Evolutionary conservation across 2,113 vertebrate species (phyloP).

Genomic region (Proterorhinus semilunaris): DNA sequence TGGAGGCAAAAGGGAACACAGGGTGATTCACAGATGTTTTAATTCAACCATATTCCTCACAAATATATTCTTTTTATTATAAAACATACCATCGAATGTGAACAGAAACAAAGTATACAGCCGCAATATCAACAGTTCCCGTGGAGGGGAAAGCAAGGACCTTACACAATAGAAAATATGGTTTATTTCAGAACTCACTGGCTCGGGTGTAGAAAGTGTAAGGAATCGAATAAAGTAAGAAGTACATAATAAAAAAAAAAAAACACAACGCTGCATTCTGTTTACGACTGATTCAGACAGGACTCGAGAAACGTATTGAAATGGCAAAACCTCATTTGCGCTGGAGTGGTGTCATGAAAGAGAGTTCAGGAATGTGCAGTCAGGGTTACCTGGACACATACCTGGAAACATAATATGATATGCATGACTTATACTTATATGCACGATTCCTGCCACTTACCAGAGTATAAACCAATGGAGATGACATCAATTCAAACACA

Average conservation of each 20-base stretch:
- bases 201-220: constrained; percentile 54
- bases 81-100: constrained; percentile 73
- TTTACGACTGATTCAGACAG: not conserved
- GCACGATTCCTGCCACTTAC: too few species aligned
- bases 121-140: constrained; percentile 64
- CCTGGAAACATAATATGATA: too few species aligned
- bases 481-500: too few species aligned
- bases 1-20: constrained; percentile 1
- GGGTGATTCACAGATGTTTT: constrained; percentile 63
- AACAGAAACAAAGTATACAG: constrained; percentile 66
- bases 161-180: constrained; percentile 71
- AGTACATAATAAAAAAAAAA: constrained; percentile 43
- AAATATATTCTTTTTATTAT: constrained; percentile 64
- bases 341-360: not conserved
- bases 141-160: constrained; percentile 41
- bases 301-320: not conserved
- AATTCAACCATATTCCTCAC: constrained; percentile 72
- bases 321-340: not conserved
- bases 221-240: constrained; percentile 17
- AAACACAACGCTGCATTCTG: constrained; percentile 27
- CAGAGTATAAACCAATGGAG: too few species aligned
- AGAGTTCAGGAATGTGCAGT: too few species aligned
- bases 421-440: too few species aligned
- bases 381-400: too few species aligned
- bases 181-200: constrained; percentile 18